Conservation (phyloP, 2,888 invertebrate genomes). For the Mesorhabditis belari region DNA sequence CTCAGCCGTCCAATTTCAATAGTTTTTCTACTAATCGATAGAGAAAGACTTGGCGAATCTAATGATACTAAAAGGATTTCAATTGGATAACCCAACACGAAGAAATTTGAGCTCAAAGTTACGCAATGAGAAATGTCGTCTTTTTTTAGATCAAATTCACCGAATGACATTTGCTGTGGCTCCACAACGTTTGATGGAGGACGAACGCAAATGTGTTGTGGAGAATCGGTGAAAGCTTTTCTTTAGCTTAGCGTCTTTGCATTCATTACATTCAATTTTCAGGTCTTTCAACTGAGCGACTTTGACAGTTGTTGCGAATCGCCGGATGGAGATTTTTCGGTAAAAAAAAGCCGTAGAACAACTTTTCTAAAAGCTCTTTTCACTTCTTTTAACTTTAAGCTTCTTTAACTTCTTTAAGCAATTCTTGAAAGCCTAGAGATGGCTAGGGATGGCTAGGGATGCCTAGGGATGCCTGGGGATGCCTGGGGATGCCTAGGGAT, state of each 20-base stretch:
- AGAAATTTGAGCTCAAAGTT: constrained; percentile 4
- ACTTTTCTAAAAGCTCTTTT: too few species aligned
- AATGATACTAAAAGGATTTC: background rate
- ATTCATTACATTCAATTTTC: too few species aligned
- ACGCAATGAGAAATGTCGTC: constrained; percentile 28
- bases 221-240: constrained; percentile 5
- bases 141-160: constrained; percentile 12
- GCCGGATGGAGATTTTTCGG: constrained; percentile 9
- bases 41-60: too few species aligned
- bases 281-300: constrained; percentile 17
- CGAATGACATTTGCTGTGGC: constrained; percentile 41
- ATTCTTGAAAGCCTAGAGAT: too few species aligned
- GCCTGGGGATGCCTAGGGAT: background rate
- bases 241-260: constrained; percentile 1
- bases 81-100: background rate
- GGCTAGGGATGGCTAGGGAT: too few species aligned
- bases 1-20: too few species aligned
- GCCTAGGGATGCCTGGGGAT: too few species aligned
- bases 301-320: constrained; percentile 26
- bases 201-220: constrained; percentile 42
- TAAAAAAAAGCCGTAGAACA: constrained; percentile 7
- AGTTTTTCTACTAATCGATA: too few species aligned
- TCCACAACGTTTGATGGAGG: constrained; percentile 43
- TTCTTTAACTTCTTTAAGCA: too few species aligned
- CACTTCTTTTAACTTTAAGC: too few species aligned